These are phyloP conservation scores for Pangasius mekongensis DNA, from an alignment of 2,797 vertebrate genomes.

Conservation along the genomic window DNA sequence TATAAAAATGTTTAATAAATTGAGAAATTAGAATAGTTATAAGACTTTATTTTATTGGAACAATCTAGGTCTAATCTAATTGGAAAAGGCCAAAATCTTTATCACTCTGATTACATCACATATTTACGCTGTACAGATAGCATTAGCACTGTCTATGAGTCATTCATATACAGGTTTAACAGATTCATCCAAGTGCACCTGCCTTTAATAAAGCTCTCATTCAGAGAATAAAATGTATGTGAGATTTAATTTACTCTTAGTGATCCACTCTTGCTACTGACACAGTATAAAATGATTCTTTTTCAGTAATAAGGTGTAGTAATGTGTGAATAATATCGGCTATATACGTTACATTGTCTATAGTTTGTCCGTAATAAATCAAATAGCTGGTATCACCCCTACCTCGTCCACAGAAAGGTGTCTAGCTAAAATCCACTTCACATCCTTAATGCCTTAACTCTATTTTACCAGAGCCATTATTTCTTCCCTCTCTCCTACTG, in stretches of 20 bases:
- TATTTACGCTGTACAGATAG: background rate
- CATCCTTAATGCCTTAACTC: conserved; percentile 49
- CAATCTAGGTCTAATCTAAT: background rate
- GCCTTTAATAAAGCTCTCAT: background rate
- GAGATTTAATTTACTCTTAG: background rate
- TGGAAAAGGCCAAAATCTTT: background rate
- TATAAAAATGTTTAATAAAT: background rate
- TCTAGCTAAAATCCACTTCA: conserved; percentile 41
- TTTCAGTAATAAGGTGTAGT: background rate
- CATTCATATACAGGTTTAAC: background rate
- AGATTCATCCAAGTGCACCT: background rate
- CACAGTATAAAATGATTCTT: background rate
- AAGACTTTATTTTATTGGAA: background rate
- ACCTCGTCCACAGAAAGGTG: background rate
- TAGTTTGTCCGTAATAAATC: background rate
- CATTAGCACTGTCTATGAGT: background rate
- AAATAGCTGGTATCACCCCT: background rate
- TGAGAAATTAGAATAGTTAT: background rate
- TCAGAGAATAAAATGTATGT: background rate
- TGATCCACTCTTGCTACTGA: background rate
- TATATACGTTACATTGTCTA: background rate
- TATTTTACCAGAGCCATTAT: conserved; percentile 34
- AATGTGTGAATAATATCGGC: background rate
- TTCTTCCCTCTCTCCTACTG: conserved; percentile 26
- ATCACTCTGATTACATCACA: background rate